Evolutionary conservation across 2,113 vertebrate species (phyloP).

Genomic region (Proterorhinus semilunaris): DNA sequence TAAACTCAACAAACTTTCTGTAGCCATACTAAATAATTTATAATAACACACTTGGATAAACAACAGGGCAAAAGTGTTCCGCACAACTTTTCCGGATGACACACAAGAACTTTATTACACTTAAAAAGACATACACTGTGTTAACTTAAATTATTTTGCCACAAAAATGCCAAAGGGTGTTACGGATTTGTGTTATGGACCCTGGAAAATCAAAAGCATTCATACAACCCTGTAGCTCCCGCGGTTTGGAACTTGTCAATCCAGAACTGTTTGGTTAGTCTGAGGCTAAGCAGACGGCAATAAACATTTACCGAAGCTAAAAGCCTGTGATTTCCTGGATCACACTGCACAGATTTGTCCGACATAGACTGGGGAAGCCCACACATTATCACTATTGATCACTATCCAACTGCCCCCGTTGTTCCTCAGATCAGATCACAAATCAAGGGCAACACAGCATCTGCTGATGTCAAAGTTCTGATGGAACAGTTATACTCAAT

Average conservation of each 20-base stretch:
- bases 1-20: conserved; percentile 29
- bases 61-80: conserved; percentile 6
- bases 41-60: conserved; percentile 29
- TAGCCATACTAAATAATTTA: background rate
- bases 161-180: background rate
- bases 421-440: conserved; percentile 45
- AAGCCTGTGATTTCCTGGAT: conserved; percentile 41
- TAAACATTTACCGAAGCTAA: conserved; percentile 17
- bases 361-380: conserved; percentile 20
- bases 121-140: background rate
- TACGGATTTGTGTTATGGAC: background rate
- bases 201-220: background rate
- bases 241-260: background rate
- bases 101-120: background rate
- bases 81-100: too few relatives aligned
- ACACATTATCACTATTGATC: conserved; percentile 49
- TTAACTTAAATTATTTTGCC: background rate
- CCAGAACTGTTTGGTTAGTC: too few relatives aligned
- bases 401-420: conserved; percentile 37
- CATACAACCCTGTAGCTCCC: background rate
- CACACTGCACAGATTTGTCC: conserved; percentile 29
- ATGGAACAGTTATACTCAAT: conserved; percentile 52
- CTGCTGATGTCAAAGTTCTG: conserved; percentile 52
- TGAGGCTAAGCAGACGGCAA: conserved; percentile 31
- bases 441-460: conserved; percentile 38